Base-by-base conservation (phyloP, 2,888 invertebrate species). In the Eupithecia inturbata region DNA sequence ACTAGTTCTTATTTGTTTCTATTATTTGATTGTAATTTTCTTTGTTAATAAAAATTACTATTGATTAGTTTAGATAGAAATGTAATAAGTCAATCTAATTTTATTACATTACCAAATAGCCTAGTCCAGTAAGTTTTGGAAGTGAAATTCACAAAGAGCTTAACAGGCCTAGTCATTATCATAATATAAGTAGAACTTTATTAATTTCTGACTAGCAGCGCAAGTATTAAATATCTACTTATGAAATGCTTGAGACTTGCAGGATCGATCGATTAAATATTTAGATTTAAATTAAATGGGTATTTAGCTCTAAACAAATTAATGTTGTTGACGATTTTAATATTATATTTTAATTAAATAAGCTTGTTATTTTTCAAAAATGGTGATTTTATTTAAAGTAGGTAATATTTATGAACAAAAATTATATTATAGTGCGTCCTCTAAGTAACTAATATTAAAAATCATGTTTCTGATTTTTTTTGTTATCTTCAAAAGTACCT, bases 271-370 rank as follows among this genome's bases (percentile, higher is more conserved):
- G 3, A 1, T 26, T 57, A 19, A 31, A 31, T 9, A 31, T 19
- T 19, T 31, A 62, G 60, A 60, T 16, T 60, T 60, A 9, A 62
- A 19, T 62, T 14, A 62, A 31, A 28, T 26, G 12, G 57, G 10
- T 68, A 68, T 3, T 10, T 68, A 53, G 68, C 45, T 26, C 28
- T 45, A 68, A 68, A 33, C 1, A 36, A 62, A 41, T 63, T 12
- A n/a, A 31, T 33, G n/a, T 45, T 45, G 63, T 45, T 70, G 5
- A 28, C 19, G 16, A 31, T 57, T 57, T 28, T 39, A 62, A 63
- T 22, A 63, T 49, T 28, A 62, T 22, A 68, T 19, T 63, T 14
- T 31, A 68, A 64, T 68, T 68, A n/a, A 72, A 36, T 63, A 33
- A 39, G 39, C 5, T 39, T 39, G 57, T 68, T 68, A 28, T 53